A percentile compares a stretch with the other conserved stretches of the same genome.
Evolutionary conservation across 2,113 vertebrate genomes (phyloP).

Genomic region (Polypterus senegalus): DNA sequence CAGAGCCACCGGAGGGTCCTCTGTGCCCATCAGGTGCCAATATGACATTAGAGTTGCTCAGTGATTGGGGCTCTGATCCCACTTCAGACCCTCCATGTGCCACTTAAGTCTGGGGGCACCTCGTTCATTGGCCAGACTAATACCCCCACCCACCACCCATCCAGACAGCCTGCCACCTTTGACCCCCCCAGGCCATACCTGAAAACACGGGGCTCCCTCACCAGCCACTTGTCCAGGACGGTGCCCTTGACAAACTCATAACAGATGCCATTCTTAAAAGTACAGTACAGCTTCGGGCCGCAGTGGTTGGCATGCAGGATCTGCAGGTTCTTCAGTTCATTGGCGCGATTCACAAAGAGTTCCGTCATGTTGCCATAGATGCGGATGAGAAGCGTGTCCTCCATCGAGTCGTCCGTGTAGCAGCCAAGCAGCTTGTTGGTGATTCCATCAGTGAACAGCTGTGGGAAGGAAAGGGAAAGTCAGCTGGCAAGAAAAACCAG

Average conservation of each 20-base stretch:
- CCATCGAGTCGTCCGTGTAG: constrained; percentile 33
- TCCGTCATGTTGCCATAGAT: constrained; percentile 50
- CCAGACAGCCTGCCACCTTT: no score
- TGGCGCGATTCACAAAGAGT: constrained; percentile 43
- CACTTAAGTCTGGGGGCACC: no score
- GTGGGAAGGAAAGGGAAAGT: constrained; percentile 6
- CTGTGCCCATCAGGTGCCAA: no score
- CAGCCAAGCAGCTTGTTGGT: constrained; percentile 59
- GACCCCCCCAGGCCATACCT: constrained; percentile 26
- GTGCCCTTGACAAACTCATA: constrained; percentile 49
- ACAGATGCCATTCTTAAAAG: constrained; percentile 58
- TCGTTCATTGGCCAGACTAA: no score
- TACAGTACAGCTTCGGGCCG: constrained; percentile 54
- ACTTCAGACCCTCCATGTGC: no score
- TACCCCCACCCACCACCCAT: no score
- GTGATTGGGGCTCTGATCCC: no score
- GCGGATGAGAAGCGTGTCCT: constrained; percentile 46
- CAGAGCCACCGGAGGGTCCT: no score
- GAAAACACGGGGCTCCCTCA: constrained; percentile 46
- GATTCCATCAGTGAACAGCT: constrained; percentile 55
- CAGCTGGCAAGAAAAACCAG: no score
- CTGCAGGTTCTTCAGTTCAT: constrained; percentile 48
- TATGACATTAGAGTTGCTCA: no score
- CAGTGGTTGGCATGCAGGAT: constrained; percentile 40
- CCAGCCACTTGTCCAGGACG: constrained; percentile 41